Evolutionary conservation across 1,140 invertebrate species (phyloP).

Genomic region (Conus ventricosus): DNA sequence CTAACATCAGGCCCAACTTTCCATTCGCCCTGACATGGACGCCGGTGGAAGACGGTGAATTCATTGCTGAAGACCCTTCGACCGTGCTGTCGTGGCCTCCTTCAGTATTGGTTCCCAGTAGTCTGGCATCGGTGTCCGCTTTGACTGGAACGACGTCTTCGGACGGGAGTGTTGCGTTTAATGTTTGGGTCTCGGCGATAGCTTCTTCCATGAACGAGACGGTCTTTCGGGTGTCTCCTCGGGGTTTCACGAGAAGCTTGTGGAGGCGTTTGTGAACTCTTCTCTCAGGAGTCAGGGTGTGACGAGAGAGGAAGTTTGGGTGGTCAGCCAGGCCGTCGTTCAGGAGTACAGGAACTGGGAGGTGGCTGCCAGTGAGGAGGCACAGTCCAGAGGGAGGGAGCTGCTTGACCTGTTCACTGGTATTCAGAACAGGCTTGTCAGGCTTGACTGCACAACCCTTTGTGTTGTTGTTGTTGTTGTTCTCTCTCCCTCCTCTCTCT

Average conservation of each 20-base stretch:
- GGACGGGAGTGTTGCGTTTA: background rate
- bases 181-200: background rate
- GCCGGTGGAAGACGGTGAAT: background rate
- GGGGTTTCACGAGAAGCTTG: background rate
- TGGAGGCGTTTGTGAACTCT: background rate
- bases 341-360: slow-evolving; percentile 10
- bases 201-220: slow-evolving; percentile 14
- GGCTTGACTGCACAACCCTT: background rate
- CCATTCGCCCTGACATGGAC: background rate
- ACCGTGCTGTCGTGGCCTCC: background rate
- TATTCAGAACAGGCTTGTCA: background rate
- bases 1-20: background rate
- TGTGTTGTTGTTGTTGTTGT: too few species aligned
- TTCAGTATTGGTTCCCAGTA: background rate
- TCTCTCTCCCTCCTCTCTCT: too few species aligned
- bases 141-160: background rate
- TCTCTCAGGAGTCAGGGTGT: background rate
- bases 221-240: background rate
- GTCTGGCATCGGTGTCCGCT: background rate
- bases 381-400: background rate
- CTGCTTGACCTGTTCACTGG: background rate
- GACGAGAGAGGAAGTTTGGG: background rate
- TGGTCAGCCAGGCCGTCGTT: background rate
- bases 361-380: background rate
- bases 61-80: background rate